Percentiles rank a stretch among this genome's conserved stretches.
These are phyloP conservation scores for Nothocercus nigrocapillus DNA, from an alignment of 2,113 vertebrate genomes.

Conservation along the genomic window DNA sequence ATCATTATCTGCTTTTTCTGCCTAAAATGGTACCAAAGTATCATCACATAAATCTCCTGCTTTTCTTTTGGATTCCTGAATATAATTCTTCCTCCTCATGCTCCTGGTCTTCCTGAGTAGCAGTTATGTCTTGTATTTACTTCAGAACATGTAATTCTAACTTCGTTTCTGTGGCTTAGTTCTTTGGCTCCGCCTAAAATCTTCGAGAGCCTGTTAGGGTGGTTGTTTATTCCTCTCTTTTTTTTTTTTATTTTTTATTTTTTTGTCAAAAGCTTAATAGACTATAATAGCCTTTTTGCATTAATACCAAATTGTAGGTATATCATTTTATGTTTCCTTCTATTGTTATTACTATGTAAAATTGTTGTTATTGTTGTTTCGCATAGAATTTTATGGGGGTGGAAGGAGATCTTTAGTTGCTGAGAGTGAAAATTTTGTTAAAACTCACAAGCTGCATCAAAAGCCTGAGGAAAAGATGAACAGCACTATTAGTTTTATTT, in stretches of 20 bases:
- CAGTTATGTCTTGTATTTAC: not conserved
- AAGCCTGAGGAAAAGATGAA: not conserved
- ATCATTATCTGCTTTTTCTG: not conserved
- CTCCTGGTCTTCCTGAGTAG: not conserved
- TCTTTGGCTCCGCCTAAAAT: not conserved
- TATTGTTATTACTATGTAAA: not conserved
- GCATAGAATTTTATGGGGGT: not conserved
- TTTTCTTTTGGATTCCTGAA: constrained; percentile 5
- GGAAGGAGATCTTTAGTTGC: not conserved
- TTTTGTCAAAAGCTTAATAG: not conserved
- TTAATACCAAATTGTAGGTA: not conserved
- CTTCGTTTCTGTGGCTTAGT: not conserved
- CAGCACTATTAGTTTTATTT: not conserved
- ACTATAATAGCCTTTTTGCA: not conserved
- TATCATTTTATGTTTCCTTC: not conserved
- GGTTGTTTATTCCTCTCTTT: not conserved
- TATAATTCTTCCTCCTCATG: not conserved
- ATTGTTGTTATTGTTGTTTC: not conserved
- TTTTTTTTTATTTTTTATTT: not conserved
- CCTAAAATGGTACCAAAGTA: not conserved
- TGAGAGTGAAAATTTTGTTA: not conserved
- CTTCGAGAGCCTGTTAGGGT: not conserved
- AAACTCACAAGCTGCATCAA: not conserved
- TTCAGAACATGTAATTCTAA: not conserved
- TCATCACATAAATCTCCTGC: not conserved